These are phyloP conservation scores for Epinephelus lanceolatus DNA, from an alignment of 2,113 vertebrate species.

Conservation along the genomic window DNA sequence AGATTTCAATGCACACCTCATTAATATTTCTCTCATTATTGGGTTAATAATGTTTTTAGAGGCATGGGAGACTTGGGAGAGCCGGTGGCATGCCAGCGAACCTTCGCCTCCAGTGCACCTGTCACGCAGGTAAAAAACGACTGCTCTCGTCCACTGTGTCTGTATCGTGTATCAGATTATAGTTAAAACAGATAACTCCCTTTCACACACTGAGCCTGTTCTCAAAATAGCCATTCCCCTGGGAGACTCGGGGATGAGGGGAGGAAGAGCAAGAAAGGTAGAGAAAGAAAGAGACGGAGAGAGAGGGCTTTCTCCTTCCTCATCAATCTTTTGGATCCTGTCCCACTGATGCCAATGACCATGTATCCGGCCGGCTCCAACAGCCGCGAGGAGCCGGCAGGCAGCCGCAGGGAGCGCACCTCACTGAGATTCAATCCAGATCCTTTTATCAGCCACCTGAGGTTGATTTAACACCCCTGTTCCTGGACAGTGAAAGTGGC, in stretches of 20 bases:
- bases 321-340: conserved; percentile 74
- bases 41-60: conserved; percentile 73
- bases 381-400: conserved; percentile 45
- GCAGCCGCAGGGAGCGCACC: conserved; percentile 57
- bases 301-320: conserved; percentile 63
- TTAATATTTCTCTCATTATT: conserved; percentile 79
- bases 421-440: conserved; percentile 73
- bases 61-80: conserved; percentile 56
- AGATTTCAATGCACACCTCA: conserved; percentile 80
- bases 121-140: conserved; percentile 53
- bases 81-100: conserved; percentile 30
- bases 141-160: conserved; percentile 31
- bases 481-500: conserved; percentile 66
- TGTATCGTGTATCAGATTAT: conserved; percentile 55
- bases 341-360: conserved; percentile 58
- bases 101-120: conserved; percentile 41
- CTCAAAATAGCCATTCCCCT: conserved; percentile 74
- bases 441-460: conserved; percentile 81
- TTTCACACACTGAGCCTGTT: conserved; percentile 60
- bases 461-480: conserved; percentile 79
- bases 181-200: conserved; percentile 62
- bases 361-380: conserved; percentile 41
- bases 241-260: conserved; percentile 58
- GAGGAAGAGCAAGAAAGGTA: conserved; percentile 42
- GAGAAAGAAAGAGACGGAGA: conserved; percentile 4